phyloP scores from a whole-genome alignment of 2,113 vertebrate species.

The Heteronetta atricapilla region DNA sequence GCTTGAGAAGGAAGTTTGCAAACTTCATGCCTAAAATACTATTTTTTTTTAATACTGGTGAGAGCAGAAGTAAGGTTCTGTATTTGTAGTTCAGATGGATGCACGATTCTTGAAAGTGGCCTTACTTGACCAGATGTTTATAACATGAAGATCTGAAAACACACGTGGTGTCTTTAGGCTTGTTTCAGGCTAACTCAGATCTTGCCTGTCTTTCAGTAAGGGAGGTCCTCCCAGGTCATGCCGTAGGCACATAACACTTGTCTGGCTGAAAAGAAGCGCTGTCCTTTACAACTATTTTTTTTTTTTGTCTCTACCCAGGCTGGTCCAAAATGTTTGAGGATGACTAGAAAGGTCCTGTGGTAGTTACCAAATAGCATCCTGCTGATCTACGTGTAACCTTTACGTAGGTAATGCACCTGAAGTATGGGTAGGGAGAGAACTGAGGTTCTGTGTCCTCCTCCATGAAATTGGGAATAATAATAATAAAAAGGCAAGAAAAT shows the following conservation, averaged over 20 bases:
- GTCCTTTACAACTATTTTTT: not conserved
- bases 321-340: not conserved
- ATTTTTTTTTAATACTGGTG: not conserved
- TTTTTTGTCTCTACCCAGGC: not conserved
- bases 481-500: not conserved
- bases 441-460: not conserved
- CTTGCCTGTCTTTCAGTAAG: not conserved
- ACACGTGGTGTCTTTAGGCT: not conserved
- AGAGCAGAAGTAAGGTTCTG: not conserved
- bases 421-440: not conserved
- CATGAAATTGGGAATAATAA: not conserved
- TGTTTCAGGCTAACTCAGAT: not conserved
- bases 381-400: not conserved
- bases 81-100: not conserved
- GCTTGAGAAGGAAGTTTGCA: not conserved
- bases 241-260: not conserved
- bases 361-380: not conserved
- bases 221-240: not conserved
- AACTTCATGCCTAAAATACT: not conserved
- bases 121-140: not conserved
- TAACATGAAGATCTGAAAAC: not conserved
- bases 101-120: not conserved
- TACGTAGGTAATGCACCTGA: not conserved
- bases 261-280: not conserved
- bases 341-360: not conserved